These are phyloP conservation scores for Corythoichthys intestinalis DNA, from an alignment of 2,113 vertebrate genomes.

Conservation along the genomic window DNA sequence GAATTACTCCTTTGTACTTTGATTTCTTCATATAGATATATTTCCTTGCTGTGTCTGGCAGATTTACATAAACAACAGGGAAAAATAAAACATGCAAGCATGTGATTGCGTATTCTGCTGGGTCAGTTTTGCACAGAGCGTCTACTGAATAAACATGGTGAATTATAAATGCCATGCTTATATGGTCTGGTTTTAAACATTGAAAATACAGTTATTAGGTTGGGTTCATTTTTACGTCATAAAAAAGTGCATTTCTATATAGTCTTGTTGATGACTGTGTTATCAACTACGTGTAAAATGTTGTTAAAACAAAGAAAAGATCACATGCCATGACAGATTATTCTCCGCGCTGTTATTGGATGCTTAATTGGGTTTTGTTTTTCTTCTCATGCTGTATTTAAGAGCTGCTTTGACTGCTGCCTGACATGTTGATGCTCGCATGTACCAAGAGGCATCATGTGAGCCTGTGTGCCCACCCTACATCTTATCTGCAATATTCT, in stretches of 20 bases:
- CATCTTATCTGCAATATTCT: conserved; percentile 38
- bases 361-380: conserved; percentile 50
- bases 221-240: not conserved
- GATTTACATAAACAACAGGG: not conserved
- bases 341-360: conserved; percentile 37
- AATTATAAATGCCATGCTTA: not conserved
- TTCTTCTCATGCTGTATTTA: conserved; percentile 38
- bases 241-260: not conserved
- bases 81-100: not conserved
- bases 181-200: not conserved
- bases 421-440: conserved; percentile 51
- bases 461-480: conserved; percentile 16
- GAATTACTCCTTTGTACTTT: not conserved
- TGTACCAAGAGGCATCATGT: conserved; percentile 40
- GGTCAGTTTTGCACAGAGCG: not conserved
- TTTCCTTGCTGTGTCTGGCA: not conserved
- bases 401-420: conserved; percentile 37
- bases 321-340: conserved; percentile 38
- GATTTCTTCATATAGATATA: not conserved
- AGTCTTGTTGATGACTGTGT: not conserved
- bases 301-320: conserved; percentile 15
- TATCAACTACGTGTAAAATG: not conserved
- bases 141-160: not conserved
- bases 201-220: not conserved
- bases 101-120: conserved; percentile 9